Base-by-base conservation (phyloP, 2,113 vertebrate species). In the Oxyura jamaicensis region DNA sequence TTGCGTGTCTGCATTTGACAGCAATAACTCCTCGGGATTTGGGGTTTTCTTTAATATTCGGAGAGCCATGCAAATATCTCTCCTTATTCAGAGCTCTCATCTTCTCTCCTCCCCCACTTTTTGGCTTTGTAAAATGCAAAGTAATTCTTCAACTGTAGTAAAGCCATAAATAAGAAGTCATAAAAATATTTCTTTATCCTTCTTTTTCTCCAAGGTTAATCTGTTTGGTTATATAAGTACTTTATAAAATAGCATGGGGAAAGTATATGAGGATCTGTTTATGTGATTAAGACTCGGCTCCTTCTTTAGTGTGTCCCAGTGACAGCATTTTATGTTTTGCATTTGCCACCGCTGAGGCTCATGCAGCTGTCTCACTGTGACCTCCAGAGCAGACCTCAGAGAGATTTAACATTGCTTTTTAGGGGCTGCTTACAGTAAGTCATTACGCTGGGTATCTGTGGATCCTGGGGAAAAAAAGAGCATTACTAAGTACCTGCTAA, bases 261-360 rank as follows among this genome's bases (percentile, higher is more conserved):
- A 87, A 83, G 44, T 69, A 65, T 55, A 90, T 83, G 67, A 85
- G 73, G 87, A 84, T 95, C 93, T 94, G 83, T 96, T 92, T 78
- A 92, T 88, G 63, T 46, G 89, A 95, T 97, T 96, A 91, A 93
- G 65, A 39, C 26, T 94, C 86, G 72, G 52, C 39, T 94, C 41
- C 52, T 83, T 90, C 79, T 55, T 83, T 71, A 53, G 41, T 0
- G 2, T 66, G 84, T 46, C 66, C 35, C 73, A 36, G 26, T 31
- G 88, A 73, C 62, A 52, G 26, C 20, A 85, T 85, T 85, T 91
- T 46, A 59, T 26, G 71, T 67, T 66, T 63, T 75, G 62, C 46
- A 29, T 73, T 87, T 81, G 59, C 74, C 81, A 62, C n/a, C 19
- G 55, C 58, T 0, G 31, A 89, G 29, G 62, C 78, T 86, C 6